phyloP scores from a whole-genome alignment of 1,140 invertebrate genomes.

The Halotydeus destructor region DNA sequence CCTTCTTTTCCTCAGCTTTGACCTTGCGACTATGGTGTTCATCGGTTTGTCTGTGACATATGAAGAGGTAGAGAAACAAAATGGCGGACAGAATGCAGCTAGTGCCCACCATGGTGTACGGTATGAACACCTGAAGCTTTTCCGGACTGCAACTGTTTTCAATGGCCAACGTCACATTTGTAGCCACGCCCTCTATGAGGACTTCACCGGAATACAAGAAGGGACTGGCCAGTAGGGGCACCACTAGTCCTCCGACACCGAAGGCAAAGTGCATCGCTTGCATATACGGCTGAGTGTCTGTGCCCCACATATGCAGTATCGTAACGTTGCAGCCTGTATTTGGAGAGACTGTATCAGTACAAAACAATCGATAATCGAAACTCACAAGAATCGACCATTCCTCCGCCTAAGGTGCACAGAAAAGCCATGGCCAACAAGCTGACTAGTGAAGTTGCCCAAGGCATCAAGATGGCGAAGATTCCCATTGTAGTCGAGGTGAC shows the following conservation, averaged over 20 bases:
- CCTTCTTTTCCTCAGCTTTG: too few species aligned
- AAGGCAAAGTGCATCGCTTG: slow-evolving; percentile 32
- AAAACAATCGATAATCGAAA: too few species aligned
- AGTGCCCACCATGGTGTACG: background rate
- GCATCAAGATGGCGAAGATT: too few species aligned
- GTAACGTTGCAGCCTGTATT: slow-evolving; percentile 26
- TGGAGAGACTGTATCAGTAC: too few species aligned
- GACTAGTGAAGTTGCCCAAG: too few species aligned
- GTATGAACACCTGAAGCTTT: background rate
- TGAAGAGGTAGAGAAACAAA: background rate
- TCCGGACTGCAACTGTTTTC: background rate
- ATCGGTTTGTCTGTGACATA: background rate
- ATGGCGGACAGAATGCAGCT: background rate
- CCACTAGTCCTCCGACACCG: slow-evolving; percentile 30
- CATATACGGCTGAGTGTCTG: slow-evolving; percentile 29
- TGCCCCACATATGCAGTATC: slow-evolving; percentile 30
- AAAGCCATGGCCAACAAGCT: too few species aligned
- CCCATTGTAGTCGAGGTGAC: too few species aligned
- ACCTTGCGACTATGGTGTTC: background rate
- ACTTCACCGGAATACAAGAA: slow-evolving; percentile 21
- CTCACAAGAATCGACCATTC: too few species aligned
- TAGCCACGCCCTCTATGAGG: background rate
- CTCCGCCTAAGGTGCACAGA: too few species aligned
- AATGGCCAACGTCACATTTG: background rate
- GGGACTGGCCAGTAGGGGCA: slow-evolving; percentile 28